Conservation (phyloP, 1,140 invertebrate species). For the Melitaea cinxia region DNA sequence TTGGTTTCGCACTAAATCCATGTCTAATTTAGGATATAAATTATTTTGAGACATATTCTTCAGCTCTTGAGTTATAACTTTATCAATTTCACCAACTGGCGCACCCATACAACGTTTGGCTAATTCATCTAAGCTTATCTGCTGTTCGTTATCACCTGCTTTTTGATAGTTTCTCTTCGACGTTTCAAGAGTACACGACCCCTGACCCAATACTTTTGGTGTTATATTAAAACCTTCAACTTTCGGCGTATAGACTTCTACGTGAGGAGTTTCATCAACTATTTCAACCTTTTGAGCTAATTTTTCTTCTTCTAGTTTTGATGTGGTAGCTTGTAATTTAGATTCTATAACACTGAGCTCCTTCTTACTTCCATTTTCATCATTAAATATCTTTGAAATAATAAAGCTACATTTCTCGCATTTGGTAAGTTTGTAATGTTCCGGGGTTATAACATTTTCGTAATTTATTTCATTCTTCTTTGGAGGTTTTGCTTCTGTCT, state of each 20-base stretch:
- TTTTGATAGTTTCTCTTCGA: neutral
- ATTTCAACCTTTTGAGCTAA: slow-evolving; percentile 54
- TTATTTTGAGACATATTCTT: slow-evolving; percentile 32
- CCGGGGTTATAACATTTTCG: slow-evolving; percentile 12
- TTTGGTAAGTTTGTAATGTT: slow-evolving; percentile 2
- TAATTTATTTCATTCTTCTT: neutral
- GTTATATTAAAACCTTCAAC: slow-evolving; percentile 43
- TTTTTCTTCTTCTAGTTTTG: slow-evolving; percentile 43
- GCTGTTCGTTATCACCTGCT: neutral
- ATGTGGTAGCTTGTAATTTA: slow-evolving; percentile 39
- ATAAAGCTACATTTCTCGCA: neutral
- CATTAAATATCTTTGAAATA: slow-evolving; percentile 12
- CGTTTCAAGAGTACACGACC: slow-evolving; percentile 4
- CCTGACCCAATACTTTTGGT: slow-evolving; percentile 43
- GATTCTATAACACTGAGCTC: neutral
- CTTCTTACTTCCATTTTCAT: neutral
- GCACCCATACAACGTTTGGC: slow-evolving; percentile 49
- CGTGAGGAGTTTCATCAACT: slow-evolving; percentile 49
- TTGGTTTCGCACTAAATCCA: neutral
- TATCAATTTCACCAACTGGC: slow-evolving; percentile 44
- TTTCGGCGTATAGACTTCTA: slow-evolving; percentile 42
- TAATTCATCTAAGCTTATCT: slow-evolving; percentile 39
- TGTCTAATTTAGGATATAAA: neutral
- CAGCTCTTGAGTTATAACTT: slow-evolving; percentile 51
- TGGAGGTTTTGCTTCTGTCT: neutral